A percentile compares a stretch with the other conserved stretches of the same genome.
phyloP scores from a whole-genome alignment of 2,113 vertebrate species.

The Donacobius atricapilla region DNA sequence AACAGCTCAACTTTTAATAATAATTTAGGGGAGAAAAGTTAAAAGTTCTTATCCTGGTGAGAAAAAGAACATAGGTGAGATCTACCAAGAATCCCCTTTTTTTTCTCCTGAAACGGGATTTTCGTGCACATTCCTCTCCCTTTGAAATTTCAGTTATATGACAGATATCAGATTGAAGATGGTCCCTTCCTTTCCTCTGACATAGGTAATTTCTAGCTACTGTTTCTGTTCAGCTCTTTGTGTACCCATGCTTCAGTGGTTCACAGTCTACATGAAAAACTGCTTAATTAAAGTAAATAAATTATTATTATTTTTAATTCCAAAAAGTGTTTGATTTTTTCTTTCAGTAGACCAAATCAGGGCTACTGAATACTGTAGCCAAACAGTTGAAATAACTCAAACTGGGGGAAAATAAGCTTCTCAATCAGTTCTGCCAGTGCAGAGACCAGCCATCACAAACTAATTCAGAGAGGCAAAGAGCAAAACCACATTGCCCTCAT shows the following conservation, averaged over 20 bases:
- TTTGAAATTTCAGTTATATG: background rate
- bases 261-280: background rate
- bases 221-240: background rate
- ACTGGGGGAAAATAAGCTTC: background rate
- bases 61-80: background rate
- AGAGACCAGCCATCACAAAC: background rate
- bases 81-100: background rate
- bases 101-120: background rate
- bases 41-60: background rate
- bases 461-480: background rate
- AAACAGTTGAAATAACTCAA: background rate
- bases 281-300: background rate
- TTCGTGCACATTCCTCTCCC: background rate
- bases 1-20: conserved; percentile 15
- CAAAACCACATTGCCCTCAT: background rate
- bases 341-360: background rate
- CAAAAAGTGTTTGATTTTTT: background rate
- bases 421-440: background rate
- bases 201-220: background rate
- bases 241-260: background rate
- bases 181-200: background rate
- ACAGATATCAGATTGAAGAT: background rate
- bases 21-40: background rate
- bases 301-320: background rate
- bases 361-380: background rate